These are phyloP conservation scores for Ischnura elegans DNA, from an alignment of 2,888 invertebrate species.

Conservation along the genomic window DNA sequence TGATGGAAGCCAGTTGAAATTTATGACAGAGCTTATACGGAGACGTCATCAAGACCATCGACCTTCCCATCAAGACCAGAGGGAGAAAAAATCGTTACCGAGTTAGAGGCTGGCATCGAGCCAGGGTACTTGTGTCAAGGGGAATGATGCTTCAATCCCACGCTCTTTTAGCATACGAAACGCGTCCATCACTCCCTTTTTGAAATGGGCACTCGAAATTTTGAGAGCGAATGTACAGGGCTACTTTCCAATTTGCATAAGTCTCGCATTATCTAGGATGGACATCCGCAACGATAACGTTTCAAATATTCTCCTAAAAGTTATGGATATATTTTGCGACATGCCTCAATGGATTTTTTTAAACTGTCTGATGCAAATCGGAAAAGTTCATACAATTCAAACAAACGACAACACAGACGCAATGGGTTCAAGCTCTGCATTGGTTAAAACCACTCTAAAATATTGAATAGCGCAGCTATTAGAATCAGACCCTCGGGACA, in stretches of 20 bases:
- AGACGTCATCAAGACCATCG: not conserved
- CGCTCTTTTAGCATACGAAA: not conserved
- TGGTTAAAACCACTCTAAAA: too few relatives aligned
- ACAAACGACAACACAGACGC: too few relatives aligned
- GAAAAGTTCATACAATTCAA: not conserved
- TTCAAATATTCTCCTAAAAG: not conserved
- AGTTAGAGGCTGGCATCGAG: not conserved
- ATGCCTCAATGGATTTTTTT: not conserved
- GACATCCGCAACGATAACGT: not conserved
- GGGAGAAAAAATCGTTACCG: constrained; percentile 1
- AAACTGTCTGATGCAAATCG: not conserved
- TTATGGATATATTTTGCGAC: not conserved
- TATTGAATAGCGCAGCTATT: too few relatives aligned
- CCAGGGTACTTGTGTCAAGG: not conserved
- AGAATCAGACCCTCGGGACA: too few relatives aligned
- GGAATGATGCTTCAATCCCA: not conserved
- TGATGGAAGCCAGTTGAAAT: not conserved
- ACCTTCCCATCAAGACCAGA: not conserved
- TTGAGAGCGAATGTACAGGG: not conserved
- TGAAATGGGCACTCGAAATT: not conserved
- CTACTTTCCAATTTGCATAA: not conserved
- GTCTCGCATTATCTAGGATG: not conserved
- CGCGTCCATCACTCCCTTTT: not conserved
- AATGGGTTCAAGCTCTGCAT: too few relatives aligned
- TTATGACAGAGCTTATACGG: not conserved